phyloP scores from a whole-genome alignment of 1,140 invertebrate genomes.

The Drosophila mayri region DNA sequence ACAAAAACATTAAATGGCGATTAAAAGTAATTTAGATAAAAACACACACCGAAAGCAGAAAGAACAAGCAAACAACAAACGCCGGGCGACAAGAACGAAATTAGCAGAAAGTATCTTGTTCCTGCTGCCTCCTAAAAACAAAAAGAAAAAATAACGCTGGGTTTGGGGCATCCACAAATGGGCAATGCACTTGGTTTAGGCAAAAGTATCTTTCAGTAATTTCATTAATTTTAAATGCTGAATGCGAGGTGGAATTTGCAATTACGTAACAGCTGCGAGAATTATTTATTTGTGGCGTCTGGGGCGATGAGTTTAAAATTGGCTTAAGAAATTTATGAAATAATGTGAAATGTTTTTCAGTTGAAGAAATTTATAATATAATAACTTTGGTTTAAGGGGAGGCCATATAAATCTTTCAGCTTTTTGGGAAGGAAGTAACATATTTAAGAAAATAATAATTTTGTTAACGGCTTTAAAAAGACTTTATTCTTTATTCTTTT shows the following conservation, averaged over 20 bases:
- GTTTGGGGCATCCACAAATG: conserved; percentile 26
- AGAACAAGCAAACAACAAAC: conserved; percentile 34
- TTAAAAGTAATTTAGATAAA: conserved; percentile 84
- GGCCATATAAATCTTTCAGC: too few species aligned
- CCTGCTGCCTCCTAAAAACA: neutral
- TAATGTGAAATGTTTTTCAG: neutral
- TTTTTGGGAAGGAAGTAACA: too few species aligned
- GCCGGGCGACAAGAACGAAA: conserved; percentile 24
- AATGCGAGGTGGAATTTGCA: conserved; percentile 1
- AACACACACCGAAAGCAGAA: conserved; percentile 54
- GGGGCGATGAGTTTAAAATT: neutral
- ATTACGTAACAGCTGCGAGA: conserved; percentile 7
- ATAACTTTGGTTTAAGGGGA: neutral
- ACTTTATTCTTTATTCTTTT: too few species aligned
- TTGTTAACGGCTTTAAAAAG: too few species aligned
- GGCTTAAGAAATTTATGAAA: neutral
- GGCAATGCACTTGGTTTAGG: conserved; percentile 31
- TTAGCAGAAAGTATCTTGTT: conserved; percentile 37
- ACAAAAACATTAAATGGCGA: conserved; percentile 83
- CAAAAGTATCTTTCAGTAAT: conserved; percentile 20
- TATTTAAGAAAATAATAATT: too few species aligned
- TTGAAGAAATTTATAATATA: too few species aligned
- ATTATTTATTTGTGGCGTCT: conserved; percentile 5
- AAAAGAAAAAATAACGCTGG: neutral
- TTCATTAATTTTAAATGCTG: conserved; percentile 10